Percentiles rank a stretch among this genome's conserved stretches.
phyloP scores from a whole-genome alignment of 2,113 vertebrate genomes.

The Paedocypris sp. region DNA sequence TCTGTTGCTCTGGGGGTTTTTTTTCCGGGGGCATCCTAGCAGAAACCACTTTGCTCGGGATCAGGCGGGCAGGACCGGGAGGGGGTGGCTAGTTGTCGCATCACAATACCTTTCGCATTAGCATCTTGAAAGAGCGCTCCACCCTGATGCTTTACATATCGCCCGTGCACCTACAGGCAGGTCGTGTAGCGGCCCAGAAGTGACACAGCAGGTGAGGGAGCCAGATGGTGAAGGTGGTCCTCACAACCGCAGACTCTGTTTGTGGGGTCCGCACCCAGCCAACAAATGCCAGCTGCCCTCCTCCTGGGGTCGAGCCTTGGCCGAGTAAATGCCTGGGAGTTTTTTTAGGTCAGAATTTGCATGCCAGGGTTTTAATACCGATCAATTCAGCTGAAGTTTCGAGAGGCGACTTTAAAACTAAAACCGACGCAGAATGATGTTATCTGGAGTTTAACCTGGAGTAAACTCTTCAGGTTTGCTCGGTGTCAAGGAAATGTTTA shows the following conservation, averaged over 20 bases:
- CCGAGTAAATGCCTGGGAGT: background rate
- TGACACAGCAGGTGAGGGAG: constrained; percentile 11
- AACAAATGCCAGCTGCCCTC: constrained; percentile 4
- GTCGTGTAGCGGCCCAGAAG: background rate
- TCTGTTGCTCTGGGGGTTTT: no score
- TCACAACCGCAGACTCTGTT: constrained; percentile 11
- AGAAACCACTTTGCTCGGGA: background rate
- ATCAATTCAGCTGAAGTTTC: no score
- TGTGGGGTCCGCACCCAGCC: constrained; percentile 24
- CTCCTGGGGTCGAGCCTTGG: constrained; percentile 7
- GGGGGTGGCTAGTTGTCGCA: background rate
- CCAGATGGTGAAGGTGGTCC: constrained; percentile 22
- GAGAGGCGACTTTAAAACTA: no score
- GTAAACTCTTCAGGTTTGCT: background rate
- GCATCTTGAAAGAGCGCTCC: background rate
- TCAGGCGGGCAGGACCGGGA: background rate
- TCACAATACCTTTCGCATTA: constrained; percentile 16
- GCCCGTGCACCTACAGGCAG: constrained; percentile 1
- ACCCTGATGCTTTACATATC: constrained; percentile 2
- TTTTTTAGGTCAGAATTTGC: background rate
- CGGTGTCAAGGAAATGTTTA: constrained; percentile 14
- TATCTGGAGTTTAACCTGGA: no score
- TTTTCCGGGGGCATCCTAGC: background rate
- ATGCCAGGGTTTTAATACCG: no score
- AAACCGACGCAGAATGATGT: no score